Evolutionary conservation across 2,888 invertebrate genomes (phyloP), one percentile per base, ranked within the genome.

Genomic region (Parnassius smintheus): DNA sequence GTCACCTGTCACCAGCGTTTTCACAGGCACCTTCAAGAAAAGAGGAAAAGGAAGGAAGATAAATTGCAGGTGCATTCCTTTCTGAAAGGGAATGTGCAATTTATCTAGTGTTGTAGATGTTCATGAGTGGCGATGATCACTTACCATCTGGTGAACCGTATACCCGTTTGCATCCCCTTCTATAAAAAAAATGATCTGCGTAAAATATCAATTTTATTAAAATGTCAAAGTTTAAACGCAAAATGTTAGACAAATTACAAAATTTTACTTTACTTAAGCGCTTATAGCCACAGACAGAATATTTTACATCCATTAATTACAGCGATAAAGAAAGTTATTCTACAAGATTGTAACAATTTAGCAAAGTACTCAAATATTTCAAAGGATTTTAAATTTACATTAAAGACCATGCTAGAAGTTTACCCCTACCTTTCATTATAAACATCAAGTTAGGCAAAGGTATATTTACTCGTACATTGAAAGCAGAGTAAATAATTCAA

Each of bases 291-390:
- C 83, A 84, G 78, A 88, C 75, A 67, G 89, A 89, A 90, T 90
- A 88, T 88, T 88, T 86, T 81, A 88, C 72, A 72, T 68, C 70
- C 72, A 72, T 77, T 83, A 86, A 88, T 88, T 83, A 77, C 80
- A 71, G 77, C 75, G 81, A 82, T 83, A 77, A 82, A 77, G 80
- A 77, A 84, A 88, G 85, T 88, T 88, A 78, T 69, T 71, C 70
- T 71, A 72, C 76, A 72, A 77, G 75, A 76, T 71, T 69, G 68
- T 65, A 69, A 70, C 71, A 84, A 85, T 86, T 86, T 88, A 76
- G 64, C 72, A 53, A 85, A 85, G 78, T 81, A 69, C 74, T 83
- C 75, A 78, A 73, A 72, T 75, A 82, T 82, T 81, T 79, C 45
- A 22, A 63, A 59, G 41, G 41, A 18, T 59, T 55, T 55, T 55